Evolutionary conservation across 2,113 vertebrate species (phyloP), one percentile per base, ranked within the genome.

Genomic region (Sisor rabdophorus): DNA sequence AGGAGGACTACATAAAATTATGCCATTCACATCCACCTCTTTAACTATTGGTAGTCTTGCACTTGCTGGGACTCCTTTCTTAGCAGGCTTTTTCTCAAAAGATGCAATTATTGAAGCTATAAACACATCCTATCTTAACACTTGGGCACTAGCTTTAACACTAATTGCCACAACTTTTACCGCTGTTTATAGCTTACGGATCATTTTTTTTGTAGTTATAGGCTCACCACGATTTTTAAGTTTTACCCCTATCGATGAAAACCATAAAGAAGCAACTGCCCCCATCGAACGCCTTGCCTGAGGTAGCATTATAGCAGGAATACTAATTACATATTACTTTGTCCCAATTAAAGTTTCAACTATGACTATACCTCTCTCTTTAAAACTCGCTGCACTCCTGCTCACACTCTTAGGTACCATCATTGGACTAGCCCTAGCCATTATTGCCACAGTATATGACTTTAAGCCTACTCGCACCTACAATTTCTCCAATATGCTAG

Each of bases 61-160:
- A 10, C 72, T 86, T 0, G 81, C 58, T 7, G 85, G 83, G 0
- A 84, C 58, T 1, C 81, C 83, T 1, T 86, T 84, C 12, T 20
- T 86, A 8, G 26, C 83, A 13, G 85, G 81, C 0, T 85, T 85
- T 15, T 84, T 82, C 2, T 86, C 77, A 22, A 86, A 83, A 83
- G 82, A 83, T 4, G 65, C 82, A 1, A 86, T 86, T 0, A 81
- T 83, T 50, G 81, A 84, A 71, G 36, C 71, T 1, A 20, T 73
- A 3, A 73, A 59, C 6, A 59, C 54, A 12, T 73, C 55, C 0
- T 4, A 59, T 4, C 2, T 60, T 17, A 73, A 73, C 36, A 13
- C 71, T 32, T 73, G 55, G 26, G 71, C 55, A n/a, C 36, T 73
- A 0, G 0, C 40, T 0, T 3, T 73, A 0, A 73, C 71, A 59